Conservation (phyloP, 2,888 invertebrate species). For the Neocrepidodera transversa region DNA sequence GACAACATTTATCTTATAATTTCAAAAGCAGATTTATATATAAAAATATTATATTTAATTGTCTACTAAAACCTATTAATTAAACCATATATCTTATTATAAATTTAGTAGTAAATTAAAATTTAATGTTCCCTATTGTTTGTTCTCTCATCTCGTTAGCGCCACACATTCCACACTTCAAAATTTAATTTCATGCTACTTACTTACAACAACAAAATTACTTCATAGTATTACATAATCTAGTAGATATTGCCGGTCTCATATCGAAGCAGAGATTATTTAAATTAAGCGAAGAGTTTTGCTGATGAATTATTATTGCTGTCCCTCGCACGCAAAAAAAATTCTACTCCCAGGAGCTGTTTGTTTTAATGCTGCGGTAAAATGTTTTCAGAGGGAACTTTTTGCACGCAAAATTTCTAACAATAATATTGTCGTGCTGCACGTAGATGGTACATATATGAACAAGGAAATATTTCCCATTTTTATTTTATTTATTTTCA, state of each 20-base stretch:
- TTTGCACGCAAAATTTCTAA: too few species aligned
- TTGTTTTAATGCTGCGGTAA: too few species aligned
- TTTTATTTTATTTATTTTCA: too few species aligned
- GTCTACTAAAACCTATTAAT: too few species aligned
- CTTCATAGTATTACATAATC: slow-evolving; percentile 6
- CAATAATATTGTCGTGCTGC: too few species aligned
- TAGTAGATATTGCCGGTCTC: background rate
- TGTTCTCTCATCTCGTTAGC: slow-evolving; percentile 4
- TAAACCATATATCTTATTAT: too few species aligned
- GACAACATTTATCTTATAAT: too few species aligned
- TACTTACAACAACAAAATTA: slow-evolving; percentile 21
- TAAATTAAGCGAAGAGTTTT: background rate
- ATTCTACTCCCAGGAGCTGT: background rate
- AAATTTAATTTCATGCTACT: slow-evolving; percentile 18
- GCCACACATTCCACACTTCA: slow-evolving; percentile 13
- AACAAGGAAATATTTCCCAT: too few species aligned
- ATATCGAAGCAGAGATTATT: background rate
- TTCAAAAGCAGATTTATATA: too few species aligned
- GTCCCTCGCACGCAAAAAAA: background rate
- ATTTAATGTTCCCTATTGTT: slow-evolving; percentile 5
- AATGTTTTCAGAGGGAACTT: too few species aligned
- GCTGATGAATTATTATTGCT: background rate
- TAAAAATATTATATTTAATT: too few species aligned
- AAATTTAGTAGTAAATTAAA: slow-evolving; percentile 5
- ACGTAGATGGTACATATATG: too few species aligned